These are phyloP conservation scores for Chiloscyllium plagiosum DNA, from an alignment of 2,113 vertebrate genomes.

Conservation along the genomic window DNA sequence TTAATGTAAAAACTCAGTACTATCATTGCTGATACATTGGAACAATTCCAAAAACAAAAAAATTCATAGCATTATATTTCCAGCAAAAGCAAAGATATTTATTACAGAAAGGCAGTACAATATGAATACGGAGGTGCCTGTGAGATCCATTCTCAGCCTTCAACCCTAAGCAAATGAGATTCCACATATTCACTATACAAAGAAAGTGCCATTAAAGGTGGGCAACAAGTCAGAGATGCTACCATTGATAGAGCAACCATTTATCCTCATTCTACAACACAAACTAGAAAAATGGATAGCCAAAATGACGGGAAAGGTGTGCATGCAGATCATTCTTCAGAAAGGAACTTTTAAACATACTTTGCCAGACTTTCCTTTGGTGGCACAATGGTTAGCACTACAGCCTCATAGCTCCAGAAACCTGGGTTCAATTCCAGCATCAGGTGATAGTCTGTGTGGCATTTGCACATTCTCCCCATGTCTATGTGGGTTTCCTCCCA, in stretches of 20 bases:
- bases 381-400: too few species aligned
- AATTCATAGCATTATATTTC: not conserved
- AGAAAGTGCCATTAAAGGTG: not conserved
- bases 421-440: too few species aligned
- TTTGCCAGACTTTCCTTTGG: not conserved
- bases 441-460: too few species aligned
- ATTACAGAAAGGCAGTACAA: not conserved
- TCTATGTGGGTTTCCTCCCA: too few species aligned
- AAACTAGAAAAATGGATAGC: not conserved
- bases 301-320: not conserved
- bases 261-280: not conserved
- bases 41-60: not conserved
- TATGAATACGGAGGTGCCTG: not conserved
- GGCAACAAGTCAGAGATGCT: not conserved
- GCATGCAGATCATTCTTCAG: not conserved
- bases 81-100: not conserved
- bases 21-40: not conserved
- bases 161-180: not conserved
- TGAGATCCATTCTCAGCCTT: not conserved
- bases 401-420: too few species aligned
- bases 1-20: not conserved
- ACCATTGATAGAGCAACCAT: not conserved
- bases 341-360: not conserved
- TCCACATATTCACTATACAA: not conserved
- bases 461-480: too few species aligned